Evolutionary conservation across 2,888 invertebrate species (phyloP).

Genomic region (Bombylius discolor): DNA sequence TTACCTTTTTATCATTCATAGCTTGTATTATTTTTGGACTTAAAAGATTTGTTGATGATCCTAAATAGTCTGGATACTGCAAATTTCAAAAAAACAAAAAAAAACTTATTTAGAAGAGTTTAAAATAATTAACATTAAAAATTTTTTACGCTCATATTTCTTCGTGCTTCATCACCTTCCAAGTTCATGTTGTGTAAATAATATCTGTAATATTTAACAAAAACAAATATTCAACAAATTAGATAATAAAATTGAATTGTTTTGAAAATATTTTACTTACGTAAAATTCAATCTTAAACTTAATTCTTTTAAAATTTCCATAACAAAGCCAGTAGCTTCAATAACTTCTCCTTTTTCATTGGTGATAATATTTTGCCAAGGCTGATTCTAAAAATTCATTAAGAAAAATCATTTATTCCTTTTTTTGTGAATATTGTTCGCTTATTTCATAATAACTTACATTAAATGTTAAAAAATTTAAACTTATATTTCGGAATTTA

Average conservation of each 20-base stretch:
- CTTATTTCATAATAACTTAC: constrained; percentile 39
- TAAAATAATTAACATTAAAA: too few species aligned
- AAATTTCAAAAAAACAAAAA: not conserved
- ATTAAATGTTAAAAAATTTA: constrained; percentile 65
- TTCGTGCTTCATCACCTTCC: too few species aligned
- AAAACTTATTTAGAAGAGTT: too few species aligned
- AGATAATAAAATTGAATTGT: too few species aligned
- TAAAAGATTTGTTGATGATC: constrained; percentile 26
- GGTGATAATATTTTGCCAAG: constrained; percentile 63
- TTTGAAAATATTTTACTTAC: constrained; percentile 32
- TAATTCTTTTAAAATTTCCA: constrained; percentile 66
- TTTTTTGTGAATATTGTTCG: constrained; percentile 5
- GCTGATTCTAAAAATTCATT: constrained; percentile 55
- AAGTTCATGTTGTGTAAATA: too few species aligned
- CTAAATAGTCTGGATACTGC: constrained; percentile 18
- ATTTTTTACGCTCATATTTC: too few species aligned
- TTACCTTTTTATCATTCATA: constrained; percentile 23
- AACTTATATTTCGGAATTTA: constrained; percentile 58
- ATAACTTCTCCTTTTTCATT: constrained; percentile 46
- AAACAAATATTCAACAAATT: too few species aligned
- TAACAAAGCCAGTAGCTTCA: constrained; percentile 56
- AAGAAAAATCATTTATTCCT: not conserved
- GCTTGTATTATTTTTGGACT: constrained; percentile 25
- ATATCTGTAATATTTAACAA: too few species aligned
- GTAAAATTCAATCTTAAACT: constrained; percentile 70